phyloP scores from a whole-genome alignment of 2,113 vertebrate species.

The Neopipo cinnamomea region DNA sequence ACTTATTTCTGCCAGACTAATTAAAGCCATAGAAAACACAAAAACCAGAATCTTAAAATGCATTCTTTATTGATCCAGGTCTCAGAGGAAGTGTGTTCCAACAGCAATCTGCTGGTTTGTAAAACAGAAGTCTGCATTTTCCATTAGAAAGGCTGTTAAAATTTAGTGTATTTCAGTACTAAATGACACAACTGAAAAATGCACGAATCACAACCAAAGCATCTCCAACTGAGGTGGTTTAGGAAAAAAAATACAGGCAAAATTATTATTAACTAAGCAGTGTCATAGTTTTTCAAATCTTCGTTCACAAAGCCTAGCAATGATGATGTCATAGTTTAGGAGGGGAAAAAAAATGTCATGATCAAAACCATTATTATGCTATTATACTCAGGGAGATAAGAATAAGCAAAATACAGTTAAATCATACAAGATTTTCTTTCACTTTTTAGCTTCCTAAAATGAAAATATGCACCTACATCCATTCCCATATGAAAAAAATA shows the following conservation, averaged over 20 bases:
- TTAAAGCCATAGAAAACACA: not conserved
- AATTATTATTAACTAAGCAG: not conserved
- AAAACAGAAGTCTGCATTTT: not conserved
- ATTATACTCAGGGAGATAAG: not conserved
- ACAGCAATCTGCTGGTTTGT: not conserved
- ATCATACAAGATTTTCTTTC: not conserved
- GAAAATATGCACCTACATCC: not conserved
- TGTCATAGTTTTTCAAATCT: not conserved
- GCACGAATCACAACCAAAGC: not conserved
- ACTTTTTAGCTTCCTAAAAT: not conserved
- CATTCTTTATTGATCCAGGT: not conserved
- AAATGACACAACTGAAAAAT: not conserved
- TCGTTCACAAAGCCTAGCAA: too few species aligned
- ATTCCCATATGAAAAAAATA: not conserved
- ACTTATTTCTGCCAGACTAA: not conserved
- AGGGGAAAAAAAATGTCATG: rapidly evolving
- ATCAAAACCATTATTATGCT: not conserved
- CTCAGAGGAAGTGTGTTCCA: not conserved
- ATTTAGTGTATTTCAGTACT: not conserved
- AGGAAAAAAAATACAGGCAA: not conserved
- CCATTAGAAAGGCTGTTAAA: not conserved
- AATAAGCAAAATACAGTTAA: not conserved
- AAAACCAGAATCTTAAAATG: not conserved
- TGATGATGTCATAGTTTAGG: not conserved
- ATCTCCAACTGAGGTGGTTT: not conserved